Conservation (phyloP, 2,113 vertebrate species). For the Eulacestoma nigropectus region DNA sequence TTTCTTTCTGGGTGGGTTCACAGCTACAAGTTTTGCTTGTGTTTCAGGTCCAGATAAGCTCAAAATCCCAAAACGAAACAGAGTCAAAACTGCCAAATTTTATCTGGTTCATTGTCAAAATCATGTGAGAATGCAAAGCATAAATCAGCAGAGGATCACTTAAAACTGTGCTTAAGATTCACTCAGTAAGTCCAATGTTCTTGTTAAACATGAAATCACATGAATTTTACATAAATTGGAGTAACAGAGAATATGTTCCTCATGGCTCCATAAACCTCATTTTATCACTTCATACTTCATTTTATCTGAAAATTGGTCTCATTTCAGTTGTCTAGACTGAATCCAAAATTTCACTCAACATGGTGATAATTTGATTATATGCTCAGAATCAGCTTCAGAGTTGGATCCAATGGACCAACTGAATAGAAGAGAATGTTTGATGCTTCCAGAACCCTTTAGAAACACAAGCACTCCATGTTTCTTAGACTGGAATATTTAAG, state of each 20-base stretch:
- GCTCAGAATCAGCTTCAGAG: not conserved
- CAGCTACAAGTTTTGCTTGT: not conserved
- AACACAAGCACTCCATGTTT: not conserved
- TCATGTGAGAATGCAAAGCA: slow-evolving; percentile 15
- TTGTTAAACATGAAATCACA: not conserved
- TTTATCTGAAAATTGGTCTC: not conserved
- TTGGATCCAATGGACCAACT: not conserved
- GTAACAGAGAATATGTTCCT: not conserved
- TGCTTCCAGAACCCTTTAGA: not conserved
- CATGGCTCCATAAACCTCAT: not conserved
- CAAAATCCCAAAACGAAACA: slow-evolving; percentile 16
- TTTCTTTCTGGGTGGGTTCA: not conserved
- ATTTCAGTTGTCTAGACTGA: not conserved
- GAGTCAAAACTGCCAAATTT: slow-evolving; percentile 19
- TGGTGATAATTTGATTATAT: slow-evolving; percentile 7
- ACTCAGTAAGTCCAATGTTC: not conserved
- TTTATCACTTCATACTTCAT: not conserved
- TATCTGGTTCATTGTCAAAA: slow-evolving; percentile 38
- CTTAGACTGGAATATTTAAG: not conserved
- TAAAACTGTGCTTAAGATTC: not conserved
- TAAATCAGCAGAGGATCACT: slow-evolving; percentile 29
- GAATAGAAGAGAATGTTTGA: not conserved
- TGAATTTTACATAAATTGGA: not conserved
- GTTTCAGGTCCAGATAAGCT: slow-evolving; percentile 28
- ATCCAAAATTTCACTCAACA: not conserved